Percentiles rank a stretch among this genome's conserved stretches.
These are phyloP conservation scores for Andricus quercusramuli DNA, from an alignment of 2,888 invertebrate genomes.

Conservation along the genomic window DNA sequence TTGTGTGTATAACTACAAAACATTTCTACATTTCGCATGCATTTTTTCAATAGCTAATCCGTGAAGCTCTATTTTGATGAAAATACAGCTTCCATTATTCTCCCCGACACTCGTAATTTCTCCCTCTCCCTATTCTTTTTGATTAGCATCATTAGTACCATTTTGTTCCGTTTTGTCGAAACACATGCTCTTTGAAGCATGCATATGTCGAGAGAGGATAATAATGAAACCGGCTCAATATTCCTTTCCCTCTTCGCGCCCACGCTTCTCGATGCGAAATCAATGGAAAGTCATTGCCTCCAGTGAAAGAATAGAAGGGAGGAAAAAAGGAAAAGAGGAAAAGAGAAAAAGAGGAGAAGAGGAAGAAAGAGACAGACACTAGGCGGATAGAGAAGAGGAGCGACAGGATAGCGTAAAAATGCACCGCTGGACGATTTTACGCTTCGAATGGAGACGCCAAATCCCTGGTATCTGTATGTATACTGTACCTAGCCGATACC, in stretches of 20 bases:
- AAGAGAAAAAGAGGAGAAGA: slow-evolving; percentile 23
- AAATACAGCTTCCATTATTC: slow-evolving; percentile 10
- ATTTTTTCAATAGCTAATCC: slow-evolving; percentile 4
- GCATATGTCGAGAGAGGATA: slow-evolving; percentile 14
- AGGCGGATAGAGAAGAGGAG: slow-evolving; percentile 50
- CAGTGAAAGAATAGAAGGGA: slow-evolving; percentile 7
- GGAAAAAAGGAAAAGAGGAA: slow-evolving; percentile 7
- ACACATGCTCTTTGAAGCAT: slow-evolving; percentile 28
- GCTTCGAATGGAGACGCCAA: slow-evolving; percentile 61
- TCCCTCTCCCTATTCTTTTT: not conserved
- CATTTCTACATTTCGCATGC: not conserved
- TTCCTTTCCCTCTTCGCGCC: slow-evolving; percentile 14
- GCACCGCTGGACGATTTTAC: slow-evolving; percentile 67
- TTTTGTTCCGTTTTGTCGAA: slow-evolving; percentile 34
- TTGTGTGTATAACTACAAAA: no score
- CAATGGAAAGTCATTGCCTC: slow-evolving; percentile 37
- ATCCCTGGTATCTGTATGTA: slow-evolving; percentile 51
- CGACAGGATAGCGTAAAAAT: slow-evolving; percentile 64
- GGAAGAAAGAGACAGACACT: slow-evolving; percentile 35
- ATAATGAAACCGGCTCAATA: slow-evolving; percentile 15
- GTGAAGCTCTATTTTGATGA: not conserved
- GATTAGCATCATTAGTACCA: slow-evolving; percentile 28
- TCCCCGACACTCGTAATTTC: not conserved
- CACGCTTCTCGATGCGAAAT: slow-evolving; percentile 22
- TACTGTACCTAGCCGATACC: slow-evolving; percentile 5